These are phyloP conservation scores for Drosophila gaucha DNA, from an alignment of 2,888 invertebrate genomes.

Conservation along the genomic window DNA sequence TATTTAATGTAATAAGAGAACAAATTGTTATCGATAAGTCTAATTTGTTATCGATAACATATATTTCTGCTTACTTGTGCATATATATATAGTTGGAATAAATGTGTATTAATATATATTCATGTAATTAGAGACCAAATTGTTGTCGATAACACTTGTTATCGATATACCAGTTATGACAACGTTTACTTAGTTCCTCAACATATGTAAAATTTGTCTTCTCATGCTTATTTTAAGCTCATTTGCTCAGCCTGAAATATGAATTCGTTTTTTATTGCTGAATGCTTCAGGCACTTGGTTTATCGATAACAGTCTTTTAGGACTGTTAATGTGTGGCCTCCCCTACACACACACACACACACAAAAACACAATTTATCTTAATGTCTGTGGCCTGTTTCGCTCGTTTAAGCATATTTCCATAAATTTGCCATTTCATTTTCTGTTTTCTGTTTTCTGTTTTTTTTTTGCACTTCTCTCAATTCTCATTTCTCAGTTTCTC, in stretches of 20 bases:
- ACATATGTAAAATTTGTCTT: neutral
- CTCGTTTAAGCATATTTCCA: conserved; percentile 47
- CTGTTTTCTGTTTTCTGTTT: neutral
- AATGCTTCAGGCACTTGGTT: neutral
- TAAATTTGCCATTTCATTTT: conserved; percentile 54
- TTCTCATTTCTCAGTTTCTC: conserved; percentile 21
- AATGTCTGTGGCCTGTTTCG: conserved; percentile 33
- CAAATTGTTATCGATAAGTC: too few relatives aligned
- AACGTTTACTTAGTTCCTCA: neutral
- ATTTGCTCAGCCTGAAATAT: neutral
- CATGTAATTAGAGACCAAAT: neutral
- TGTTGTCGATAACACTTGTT: neutral
- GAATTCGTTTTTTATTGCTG: neutral
- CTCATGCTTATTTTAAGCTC: neutral
- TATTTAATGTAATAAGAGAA: too few relatives aligned
- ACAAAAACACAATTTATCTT: conserved; percentile 7
- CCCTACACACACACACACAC: neutral
- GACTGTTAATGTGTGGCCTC: neutral
- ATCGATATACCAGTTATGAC: neutral
- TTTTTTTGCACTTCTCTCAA: neutral
- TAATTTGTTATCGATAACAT: neutral
- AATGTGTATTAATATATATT: neutral
- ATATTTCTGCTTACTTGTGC: neutral
- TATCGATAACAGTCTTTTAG: conserved; percentile 8
- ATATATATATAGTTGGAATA: too few relatives aligned